phyloP scores from a whole-genome alignment of 2,888 invertebrate species.

The Chrysolina oricalcia region DNA sequence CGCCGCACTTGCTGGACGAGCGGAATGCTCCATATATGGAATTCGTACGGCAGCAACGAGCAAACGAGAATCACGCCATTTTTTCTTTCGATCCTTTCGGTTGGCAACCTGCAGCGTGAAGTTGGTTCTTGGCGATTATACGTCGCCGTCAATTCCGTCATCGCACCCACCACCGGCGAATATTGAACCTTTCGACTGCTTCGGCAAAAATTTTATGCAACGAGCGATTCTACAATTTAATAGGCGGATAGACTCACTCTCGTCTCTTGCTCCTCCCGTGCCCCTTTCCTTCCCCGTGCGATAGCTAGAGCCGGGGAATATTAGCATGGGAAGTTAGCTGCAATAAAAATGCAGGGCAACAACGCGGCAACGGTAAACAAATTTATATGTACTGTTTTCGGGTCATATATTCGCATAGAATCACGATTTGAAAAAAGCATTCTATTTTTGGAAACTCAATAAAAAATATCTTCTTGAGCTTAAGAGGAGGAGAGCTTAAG shows the following conservation, averaged over 20 bases:
- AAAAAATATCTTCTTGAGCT: too few relatives aligned
- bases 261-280: not conserved
- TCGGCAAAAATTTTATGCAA: slow-evolving; percentile 28
- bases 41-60: slow-evolving; percentile 32
- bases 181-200: slow-evolving; percentile 23
- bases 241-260: not conserved
- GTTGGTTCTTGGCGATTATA: slow-evolving; percentile 28
- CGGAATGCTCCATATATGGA: slow-evolving; percentile 44
- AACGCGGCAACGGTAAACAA: too few relatives aligned
- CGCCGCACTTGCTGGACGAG: slow-evolving; percentile 32
- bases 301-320: slow-evolving; percentile 3
- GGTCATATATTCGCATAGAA: too few relatives aligned
- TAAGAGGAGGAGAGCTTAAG: too few relatives aligned
- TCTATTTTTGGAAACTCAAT: too few relatives aligned
- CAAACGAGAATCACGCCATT: slow-evolving; percentile 44
- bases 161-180: slow-evolving; percentile 14
- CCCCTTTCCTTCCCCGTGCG: slow-evolving; percentile 1
- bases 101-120: slow-evolving; percentile 31
- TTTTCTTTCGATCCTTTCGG: slow-evolving; percentile 35
- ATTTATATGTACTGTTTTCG: too few relatives aligned
- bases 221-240: slow-evolving; percentile 31
- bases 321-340: slow-evolving; percentile 13
- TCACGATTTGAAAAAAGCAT: too few relatives aligned
- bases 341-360: not conserved
- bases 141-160: slow-evolving; percentile 15